Evolutionary conservation across 2,113 vertebrate genomes (phyloP).

Genomic region (Bos taurus): ARS-UCD2.0 NC_037348.1:38220501-38221000

Average conservation of each 20-base stretch:
- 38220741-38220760: constrained; percentile 20
- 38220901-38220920: constrained; percentile 79
- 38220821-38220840: constrained; percentile 52
- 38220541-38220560: neutral
- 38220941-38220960: constrained; percentile 72
- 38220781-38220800: constrained; percentile 46
- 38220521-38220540: neutral
- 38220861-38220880: constrained; percentile 49
- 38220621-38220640: neutral
- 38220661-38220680: neutral
- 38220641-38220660: neutral
- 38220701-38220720: neutral
- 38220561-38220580: neutral
- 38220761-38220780: constrained; percentile 48
- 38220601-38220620: neutral
- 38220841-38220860: constrained; percentile 38
- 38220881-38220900: constrained; percentile 62
- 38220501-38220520: neutral
- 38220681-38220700: neutral
- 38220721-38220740: neutral
- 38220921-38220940: constrained; percentile 76
- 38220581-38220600: neutral
- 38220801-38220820: constrained; percentile 53
- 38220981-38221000: constrained; percentile 74
- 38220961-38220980: constrained; percentile 75